Evolutionary conservation across 2,113 vertebrate genomes (phyloP).

Genomic region (Pungitius pungitius): DNA sequence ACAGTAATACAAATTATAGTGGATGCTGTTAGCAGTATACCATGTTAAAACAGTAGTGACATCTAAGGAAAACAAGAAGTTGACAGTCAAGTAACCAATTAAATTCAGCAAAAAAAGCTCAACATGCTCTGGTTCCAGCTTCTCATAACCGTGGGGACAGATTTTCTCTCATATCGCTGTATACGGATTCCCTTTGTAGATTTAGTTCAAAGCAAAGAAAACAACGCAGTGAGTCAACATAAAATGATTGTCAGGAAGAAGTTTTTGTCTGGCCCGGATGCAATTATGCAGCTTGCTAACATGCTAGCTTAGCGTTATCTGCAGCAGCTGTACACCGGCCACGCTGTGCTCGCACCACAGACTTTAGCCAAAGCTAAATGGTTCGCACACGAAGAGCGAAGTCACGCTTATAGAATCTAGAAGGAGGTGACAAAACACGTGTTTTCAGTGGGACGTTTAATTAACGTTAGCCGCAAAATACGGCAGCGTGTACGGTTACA

Average conservation of each 20-base stretch:
- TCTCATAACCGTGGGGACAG: no score
- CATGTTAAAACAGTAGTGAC: neutral
- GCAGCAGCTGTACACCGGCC: slow-evolving; percentile 1
- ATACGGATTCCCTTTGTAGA: no score
- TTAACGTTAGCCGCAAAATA: neutral
- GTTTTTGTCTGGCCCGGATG: neutral
- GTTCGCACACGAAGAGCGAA: neutral
- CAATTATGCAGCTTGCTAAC: slow-evolving; percentile 28
- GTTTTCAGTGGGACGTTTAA: neutral
- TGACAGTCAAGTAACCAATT: neutral
- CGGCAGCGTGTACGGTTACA: neutral
- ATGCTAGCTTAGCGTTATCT: slow-evolving; percentile 24
- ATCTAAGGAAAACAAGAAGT: neutral
- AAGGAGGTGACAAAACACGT: rapidly evolving
- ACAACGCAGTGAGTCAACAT: rapidly evolving
- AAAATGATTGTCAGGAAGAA: neutral
- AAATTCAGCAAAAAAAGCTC: neutral
- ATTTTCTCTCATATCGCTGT: neutral
- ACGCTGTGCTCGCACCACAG: neutral
- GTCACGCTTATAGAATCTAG: neutral
- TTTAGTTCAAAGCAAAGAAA: neutral
- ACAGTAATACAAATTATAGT: neutral
- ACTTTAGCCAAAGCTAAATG: neutral
- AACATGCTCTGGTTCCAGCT: no score
- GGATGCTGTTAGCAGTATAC: no score